A percentile compares a stretch with the other conserved stretches of the same genome.
Evolutionary conservation across 2,888 invertebrate genomes (phyloP).

Genomic region (Nomada goodeniana): DNA sequence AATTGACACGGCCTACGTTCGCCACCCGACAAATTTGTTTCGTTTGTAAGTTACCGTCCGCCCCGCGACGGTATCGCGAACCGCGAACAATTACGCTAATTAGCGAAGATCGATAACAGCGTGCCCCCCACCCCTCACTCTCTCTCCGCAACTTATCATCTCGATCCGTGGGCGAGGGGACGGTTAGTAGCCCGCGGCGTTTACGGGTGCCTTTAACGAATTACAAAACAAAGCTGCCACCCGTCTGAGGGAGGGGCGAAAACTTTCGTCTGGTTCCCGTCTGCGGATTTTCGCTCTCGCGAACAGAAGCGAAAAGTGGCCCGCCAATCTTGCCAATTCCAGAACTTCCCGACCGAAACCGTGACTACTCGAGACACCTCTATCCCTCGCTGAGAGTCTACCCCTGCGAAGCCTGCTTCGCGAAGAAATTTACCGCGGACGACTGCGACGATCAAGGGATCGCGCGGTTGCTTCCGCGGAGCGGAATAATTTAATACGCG

Average conservation of each 20-base stretch:
- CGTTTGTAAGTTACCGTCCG: conserved; percentile 14
- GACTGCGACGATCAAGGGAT: neutral
- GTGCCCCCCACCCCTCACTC: neutral
- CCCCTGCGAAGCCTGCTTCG: conserved; percentile 19
- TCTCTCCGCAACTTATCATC: conserved; percentile 28
- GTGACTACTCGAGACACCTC: conserved; percentile 19
- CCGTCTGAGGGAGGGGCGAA: conserved; percentile 6
- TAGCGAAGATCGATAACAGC: conserved; percentile 34
- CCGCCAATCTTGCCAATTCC: conserved; percentile 34
- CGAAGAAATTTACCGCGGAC: conserved; percentile 24
- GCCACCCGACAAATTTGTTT: conserved; percentile 36
- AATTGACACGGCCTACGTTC: conserved; percentile 22
- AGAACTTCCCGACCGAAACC: conserved; percentile 42
- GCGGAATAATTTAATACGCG: conserved; percentile 31
- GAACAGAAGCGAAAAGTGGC: conserved; percentile 41
- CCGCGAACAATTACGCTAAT: conserved; percentile 48
- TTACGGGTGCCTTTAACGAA: conserved; percentile 52
- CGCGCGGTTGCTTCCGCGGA: neutral
- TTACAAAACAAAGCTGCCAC: conserved; percentile 54
- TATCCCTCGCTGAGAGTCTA: neutral
- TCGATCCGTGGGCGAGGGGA: conserved; percentile 2
- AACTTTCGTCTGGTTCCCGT: conserved; percentile 41
- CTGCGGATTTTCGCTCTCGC: conserved; percentile 46
- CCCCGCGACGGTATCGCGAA: conserved; percentile 2
- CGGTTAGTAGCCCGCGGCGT: conserved; percentile 26